Conservation (phyloP, 2,888 invertebrate genomes). For the Gibbula magus region DNA sequence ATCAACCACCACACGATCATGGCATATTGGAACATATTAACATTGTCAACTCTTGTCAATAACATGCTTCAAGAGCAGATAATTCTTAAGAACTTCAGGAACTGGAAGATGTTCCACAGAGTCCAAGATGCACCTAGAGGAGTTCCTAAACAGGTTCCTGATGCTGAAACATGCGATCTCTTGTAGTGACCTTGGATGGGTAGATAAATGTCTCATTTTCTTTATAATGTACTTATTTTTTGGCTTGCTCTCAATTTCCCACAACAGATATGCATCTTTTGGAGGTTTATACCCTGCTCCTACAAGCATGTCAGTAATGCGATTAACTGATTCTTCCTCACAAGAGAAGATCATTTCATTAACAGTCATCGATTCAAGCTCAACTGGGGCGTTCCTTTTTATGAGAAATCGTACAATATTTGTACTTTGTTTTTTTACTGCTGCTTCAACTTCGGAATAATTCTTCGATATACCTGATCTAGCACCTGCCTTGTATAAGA, state of each 20-base stretch:
- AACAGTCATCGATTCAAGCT: neutral
- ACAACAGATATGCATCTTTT: neutral
- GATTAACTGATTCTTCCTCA: too few relatives aligned
- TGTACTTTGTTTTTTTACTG: neutral
- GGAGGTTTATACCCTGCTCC: neutral
- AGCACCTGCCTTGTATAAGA: neutral
- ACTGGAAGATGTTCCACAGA: neutral
- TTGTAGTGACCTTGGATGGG: neutral
- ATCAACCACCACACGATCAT: too few relatives aligned
- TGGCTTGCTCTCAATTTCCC: too few relatives aligned
- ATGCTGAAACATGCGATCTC: neutral
- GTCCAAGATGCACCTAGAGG: neutral
- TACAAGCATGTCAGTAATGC: neutral
- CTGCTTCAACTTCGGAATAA: neutral
- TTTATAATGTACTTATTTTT: too few relatives aligned
- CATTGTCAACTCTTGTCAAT: neutral
- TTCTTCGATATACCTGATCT: neutral
- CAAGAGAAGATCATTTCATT: too few relatives aligned
- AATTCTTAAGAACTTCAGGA: neutral
- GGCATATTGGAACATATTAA: neutral
- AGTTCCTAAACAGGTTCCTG: neutral
- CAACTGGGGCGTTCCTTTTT: neutral
- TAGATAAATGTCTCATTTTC: too few relatives aligned
- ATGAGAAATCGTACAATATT: neutral
- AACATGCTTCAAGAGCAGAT: neutral